Percentiles rank a stretch among this genome's conserved stretches.
Evolutionary conservation across 2,797 vertebrate species (phyloP).

Genomic region (Siniperca undulata): DNA sequence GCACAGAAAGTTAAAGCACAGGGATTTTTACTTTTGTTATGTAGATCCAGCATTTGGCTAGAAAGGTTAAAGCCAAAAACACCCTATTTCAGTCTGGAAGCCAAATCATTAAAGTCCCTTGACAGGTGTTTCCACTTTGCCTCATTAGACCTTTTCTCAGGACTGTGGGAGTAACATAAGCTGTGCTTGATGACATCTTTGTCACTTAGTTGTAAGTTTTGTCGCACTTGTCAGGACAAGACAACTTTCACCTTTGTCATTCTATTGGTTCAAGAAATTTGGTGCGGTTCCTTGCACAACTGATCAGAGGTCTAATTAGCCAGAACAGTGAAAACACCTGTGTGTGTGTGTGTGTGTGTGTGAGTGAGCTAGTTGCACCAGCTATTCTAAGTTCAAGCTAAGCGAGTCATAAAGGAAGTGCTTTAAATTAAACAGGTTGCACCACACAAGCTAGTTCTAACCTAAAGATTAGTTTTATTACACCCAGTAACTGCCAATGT

Average conservation of each 20-base stretch:
- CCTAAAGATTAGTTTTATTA: not conserved
- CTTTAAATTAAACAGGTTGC: not conserved
- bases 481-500: not conserved
- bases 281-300: not conserved
- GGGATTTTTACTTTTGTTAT: not conserved
- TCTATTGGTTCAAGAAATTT: not conserved
- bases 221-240: not conserved
- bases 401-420: not conserved
- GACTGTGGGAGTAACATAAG: not conserved
- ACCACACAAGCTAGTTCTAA: not conserved
- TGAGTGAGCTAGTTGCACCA: not conserved
- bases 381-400: not conserved
- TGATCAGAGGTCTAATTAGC: conserved; percentile 8
- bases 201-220: not conserved
- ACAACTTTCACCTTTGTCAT: not conserved
- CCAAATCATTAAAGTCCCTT: not conserved
- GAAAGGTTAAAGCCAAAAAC: not conserved
- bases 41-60: not conserved
- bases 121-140: conserved; percentile 5
- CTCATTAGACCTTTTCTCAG: not conserved
- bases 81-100: not conserved
- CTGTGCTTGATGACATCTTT: not conserved
- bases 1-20: not conserved
- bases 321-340: not conserved
- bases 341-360: not conserved